phyloP scores from a whole-genome alignment of 2,888 invertebrate genomes.

The Microctonus brassicae region DNA sequence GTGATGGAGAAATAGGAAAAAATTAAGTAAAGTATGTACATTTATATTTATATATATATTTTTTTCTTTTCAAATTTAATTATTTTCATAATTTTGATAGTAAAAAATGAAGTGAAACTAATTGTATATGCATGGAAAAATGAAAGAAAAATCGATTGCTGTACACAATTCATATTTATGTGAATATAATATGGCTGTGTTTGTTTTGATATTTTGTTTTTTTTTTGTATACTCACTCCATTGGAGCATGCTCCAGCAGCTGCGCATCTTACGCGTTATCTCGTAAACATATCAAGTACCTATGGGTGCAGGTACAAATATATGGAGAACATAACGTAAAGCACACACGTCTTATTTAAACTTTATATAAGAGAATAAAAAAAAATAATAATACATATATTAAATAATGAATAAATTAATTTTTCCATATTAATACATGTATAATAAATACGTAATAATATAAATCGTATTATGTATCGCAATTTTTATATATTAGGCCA shows the following conservation, averaged over 20 bases:
- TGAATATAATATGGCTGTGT: constrained; percentile 5
- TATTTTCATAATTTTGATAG: neutral
- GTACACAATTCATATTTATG: constrained; percentile 48
- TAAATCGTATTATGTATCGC: constrained; percentile 30
- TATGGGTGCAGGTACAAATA: constrained; percentile 63
- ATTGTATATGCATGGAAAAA: constrained; percentile 37
- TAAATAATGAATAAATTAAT: neutral
- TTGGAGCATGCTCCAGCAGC: constrained; percentile 60
- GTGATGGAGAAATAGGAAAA: neutral
- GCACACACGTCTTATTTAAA: constrained; percentile 41
- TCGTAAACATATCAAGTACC: constrained; percentile 66
- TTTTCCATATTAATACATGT: neutral
- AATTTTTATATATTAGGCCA: constrained; percentile 54
- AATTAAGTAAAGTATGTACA: neutral
- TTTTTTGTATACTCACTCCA: constrained; percentile 62
- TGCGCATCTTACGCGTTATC: constrained; percentile 61
- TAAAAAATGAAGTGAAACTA: neutral
- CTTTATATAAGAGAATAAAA: constrained; percentile 39
- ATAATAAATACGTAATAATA: constrained; percentile 2
- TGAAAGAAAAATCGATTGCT: constrained; percentile 52
- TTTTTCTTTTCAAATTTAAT: neutral
- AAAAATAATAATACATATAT: constrained; percentile 12
- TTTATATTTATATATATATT: too few relatives aligned
- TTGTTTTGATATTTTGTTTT: constrained; percentile 36
- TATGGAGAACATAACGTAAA: constrained; percentile 56